Evolutionary conservation across 2,797 vertebrate species (phyloP), one percentile per base, ranked within the genome.

Genomic region (Pipistrellus kuhlii): DNA sequence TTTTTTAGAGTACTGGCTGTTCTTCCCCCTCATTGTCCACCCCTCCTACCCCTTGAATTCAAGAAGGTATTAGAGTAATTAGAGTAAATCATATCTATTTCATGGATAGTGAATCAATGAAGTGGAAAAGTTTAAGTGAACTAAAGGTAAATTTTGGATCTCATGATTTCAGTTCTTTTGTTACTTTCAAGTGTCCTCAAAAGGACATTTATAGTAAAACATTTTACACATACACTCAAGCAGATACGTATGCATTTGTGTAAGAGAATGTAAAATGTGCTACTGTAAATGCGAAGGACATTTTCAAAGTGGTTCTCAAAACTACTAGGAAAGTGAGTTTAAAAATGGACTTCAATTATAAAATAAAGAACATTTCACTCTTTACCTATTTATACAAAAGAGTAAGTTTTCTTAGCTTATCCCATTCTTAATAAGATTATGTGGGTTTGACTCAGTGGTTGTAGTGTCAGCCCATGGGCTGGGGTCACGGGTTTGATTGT

Each of bases 281-380:
- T 76, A 68, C 1, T 83, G 21, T 82, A 57, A 90, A 66, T 38
- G 55, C 38, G 68, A 94, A 46, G 18, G 89, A 21, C 59, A 59
- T 90, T 80, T 91, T 75, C 55, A 87, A 87, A 87, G 64, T 92
- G 55, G 35, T 94, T 94, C 93, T 92, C 64, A 76, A 76, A 82
- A 27, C 25, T 55, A 46, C 51, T 27, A 4, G 66, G 48, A 44
- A 81, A 88, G 30, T n/a, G 82, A 35, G 38, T 41, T 94, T 90
- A 66, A 32, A 88, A 88, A 85, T 69, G 57, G 46, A 57, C 48
- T 89, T 93, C 21, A 85, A 93, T 94, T 91, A 59, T 83, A 85
- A 88, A 81, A 32, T 46, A 23, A 80, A 89, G 62, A 93, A 93
- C 87, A 66, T 51, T 82, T 87, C 68, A 69, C 30, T 27, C 73